Base-by-base conservation (phyloP, 2,797 vertebrate genomes). In the Sebastes variabilis region DNA sequence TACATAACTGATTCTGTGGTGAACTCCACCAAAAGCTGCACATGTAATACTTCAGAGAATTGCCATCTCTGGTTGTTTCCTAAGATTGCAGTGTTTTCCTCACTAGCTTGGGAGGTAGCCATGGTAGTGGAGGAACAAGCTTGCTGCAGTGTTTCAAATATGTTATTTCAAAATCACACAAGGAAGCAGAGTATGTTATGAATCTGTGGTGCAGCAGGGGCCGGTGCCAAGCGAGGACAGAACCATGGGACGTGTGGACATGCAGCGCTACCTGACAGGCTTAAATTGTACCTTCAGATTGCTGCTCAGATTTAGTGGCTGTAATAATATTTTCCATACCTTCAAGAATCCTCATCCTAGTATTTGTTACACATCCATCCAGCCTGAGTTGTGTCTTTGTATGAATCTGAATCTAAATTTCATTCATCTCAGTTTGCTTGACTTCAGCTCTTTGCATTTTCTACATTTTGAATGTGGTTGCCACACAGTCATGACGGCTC, bases 21-120 rank as follows among this genome's bases (percentile, higher is more conserved):
- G 77, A 85, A 80, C 69, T 66, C 56, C 3, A 49, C 59, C 34
- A 27, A 81, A 77, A 83, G 74, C 73, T 71, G 66, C 67, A 58
- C 36, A 68, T 82, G 72, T 84, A 82, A 77, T 64, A 62, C 65
- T 78, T 80, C 3, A 65, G 72, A 81, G 82, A 79, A 74, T 29
- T 62, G 42, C 42, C 4, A 56, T 59, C 49, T 68, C 27, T 52
- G 60, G 77, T 75, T 80, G 49, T 82, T 79, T 88, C 59, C 46
- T 8, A 49, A 54, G 16, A 69, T 68, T 75, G 58, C n/a, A 49
- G 68, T 52, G 82, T 82, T 83, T 81, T 61, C 38, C 62, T 36
- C 61, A 14, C 67, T 14, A 56, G 62, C 54, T 36, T 20, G 34
- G 16, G 49, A n/a, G 49, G 62, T 72, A 79, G 58, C 58, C 20